Conservation (phyloP, 2,888 invertebrate genomes). For the Drosophila borealis region DNA sequence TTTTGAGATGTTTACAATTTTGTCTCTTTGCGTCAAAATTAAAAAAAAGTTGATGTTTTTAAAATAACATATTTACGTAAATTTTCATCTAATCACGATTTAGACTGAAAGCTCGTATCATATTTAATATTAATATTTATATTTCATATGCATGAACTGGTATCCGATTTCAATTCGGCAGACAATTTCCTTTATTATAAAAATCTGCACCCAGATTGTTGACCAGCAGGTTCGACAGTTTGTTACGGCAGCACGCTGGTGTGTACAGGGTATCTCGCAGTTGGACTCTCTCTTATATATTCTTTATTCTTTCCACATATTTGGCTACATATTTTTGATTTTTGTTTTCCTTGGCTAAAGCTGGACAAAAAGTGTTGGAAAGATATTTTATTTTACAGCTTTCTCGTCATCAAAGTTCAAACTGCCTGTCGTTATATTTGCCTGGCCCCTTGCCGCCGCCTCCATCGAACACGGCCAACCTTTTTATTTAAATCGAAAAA, state of each 20-base stretch:
- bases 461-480: not conserved
- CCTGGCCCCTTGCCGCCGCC: not conserved
- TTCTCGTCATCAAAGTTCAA: constrained; percentile 74
- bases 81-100: too few relatives aligned
- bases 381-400: constrained; percentile 46
- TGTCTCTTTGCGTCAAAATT: not conserved
- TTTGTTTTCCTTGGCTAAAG: constrained; percentile 10
- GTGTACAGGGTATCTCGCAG: not conserved
- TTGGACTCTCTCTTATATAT: not conserved
- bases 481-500: constrained; percentile 77
- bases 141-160: too few relatives aligned
- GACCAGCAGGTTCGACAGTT: too few relatives aligned
- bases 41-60: not conserved
- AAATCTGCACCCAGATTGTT: too few relatives aligned
- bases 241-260: too few relatives aligned
- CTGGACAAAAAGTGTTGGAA: constrained; percentile 39
- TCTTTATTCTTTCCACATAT: not conserved
- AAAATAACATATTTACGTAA: not conserved
- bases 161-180: too few relatives aligned
- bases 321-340: not conserved
- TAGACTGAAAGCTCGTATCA: too few relatives aligned
- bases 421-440: constrained; percentile 64
- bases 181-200: too few relatives aligned
- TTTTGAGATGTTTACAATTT: constrained; percentile 61
- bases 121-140: too few relatives aligned